Conservation (phyloP, 92 coral and sea anemone genomes). For the Virgularia gustaviana region DNA sequence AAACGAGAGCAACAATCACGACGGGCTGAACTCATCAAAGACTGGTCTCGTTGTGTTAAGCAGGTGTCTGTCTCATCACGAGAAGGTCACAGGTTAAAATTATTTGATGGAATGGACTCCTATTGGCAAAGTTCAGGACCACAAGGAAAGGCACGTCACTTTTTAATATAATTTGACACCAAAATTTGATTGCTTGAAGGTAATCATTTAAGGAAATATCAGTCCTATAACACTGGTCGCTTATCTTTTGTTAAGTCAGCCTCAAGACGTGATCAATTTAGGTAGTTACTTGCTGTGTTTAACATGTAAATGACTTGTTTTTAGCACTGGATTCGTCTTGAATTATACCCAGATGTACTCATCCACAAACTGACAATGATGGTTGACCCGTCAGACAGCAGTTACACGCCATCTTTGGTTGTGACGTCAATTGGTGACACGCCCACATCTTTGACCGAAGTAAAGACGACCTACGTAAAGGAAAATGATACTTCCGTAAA, state of each 20-base stretch:
- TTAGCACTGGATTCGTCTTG: constrained; percentile 96
- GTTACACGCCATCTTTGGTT: constrained; percentile 95
- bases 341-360: constrained; percentile 75
- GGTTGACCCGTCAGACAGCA: constrained; percentile 96
- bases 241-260: no score
- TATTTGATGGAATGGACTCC: constrained; percentile 86
- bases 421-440: constrained; percentile 84
- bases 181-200: no score
- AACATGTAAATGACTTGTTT: no score
- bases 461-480: constrained; percentile 80
- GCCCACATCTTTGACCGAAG: constrained; percentile 63
- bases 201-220: no score
- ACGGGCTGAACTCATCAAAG: constrained; percentile 74
- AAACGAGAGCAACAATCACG: constrained; percentile 58
- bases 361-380: constrained; percentile 83
- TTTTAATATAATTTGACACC: no score
- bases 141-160: constrained; percentile 81
- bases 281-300: no score
- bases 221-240: no score
- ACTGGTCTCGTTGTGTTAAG: constrained; percentile 85
- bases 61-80: constrained; percentile 89
- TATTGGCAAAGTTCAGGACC: constrained; percentile 99
- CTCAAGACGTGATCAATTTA: no score
- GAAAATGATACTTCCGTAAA: constrained; percentile 75
- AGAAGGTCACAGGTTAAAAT: constrained; percentile 73